Percentiles rank a stretch among this genome's conserved stretches.
Evolutionary conservation across 2,888 invertebrate genomes (phyloP).

Genomic region (Melikaiella ostensackeni): DNA sequence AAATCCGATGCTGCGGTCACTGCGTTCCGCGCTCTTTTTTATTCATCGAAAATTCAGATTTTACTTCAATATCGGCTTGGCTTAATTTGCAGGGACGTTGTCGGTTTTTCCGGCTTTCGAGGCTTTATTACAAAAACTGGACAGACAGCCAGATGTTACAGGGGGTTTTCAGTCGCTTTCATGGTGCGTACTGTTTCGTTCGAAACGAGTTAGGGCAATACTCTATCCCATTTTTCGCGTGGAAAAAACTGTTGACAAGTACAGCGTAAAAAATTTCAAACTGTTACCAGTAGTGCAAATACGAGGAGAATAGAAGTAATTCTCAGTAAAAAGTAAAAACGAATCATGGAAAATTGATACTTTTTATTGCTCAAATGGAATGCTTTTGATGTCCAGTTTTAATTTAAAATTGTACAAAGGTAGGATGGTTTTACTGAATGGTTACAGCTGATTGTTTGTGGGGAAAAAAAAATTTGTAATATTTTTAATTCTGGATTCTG

Average conservation of each 20-base stretch:
- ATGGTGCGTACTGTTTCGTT: slow-evolving; percentile 44
- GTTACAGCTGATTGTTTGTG: no score
- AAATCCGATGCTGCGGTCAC: slow-evolving; percentile 46
- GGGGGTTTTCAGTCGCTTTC: slow-evolving; percentile 59
- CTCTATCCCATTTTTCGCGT: slow-evolving; percentile 8
- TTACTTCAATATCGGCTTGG: slow-evolving; percentile 67
- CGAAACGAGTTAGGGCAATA: slow-evolving; percentile 26
- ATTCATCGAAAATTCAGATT: slow-evolving; percentile 61
- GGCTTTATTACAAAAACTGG: slow-evolving; percentile 74
- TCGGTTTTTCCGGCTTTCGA: slow-evolving; percentile 64
- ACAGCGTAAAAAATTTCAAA: not conserved
- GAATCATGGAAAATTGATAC: slow-evolving; percentile 4
- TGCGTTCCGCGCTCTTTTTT: slow-evolving; percentile 44
- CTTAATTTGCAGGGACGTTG: slow-evolving; percentile 66
- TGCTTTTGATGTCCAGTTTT: not conserved
- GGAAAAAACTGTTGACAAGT: slow-evolving; percentile 25
- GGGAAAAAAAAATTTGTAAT: no score
- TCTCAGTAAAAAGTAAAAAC: not conserved
- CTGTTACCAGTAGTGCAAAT: slow-evolving; percentile 1
- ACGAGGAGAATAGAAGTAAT: slow-evolving; percentile 19
- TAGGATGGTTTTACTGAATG: not conserved
- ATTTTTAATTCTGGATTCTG: no score
- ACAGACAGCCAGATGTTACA: slow-evolving; percentile 74
- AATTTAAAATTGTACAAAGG: not conserved
- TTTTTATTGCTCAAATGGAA: not conserved